Base-by-base conservation (phyloP, 53 echinoderm and acorn worm species). In the Apostichopus leukothele region DNA sequence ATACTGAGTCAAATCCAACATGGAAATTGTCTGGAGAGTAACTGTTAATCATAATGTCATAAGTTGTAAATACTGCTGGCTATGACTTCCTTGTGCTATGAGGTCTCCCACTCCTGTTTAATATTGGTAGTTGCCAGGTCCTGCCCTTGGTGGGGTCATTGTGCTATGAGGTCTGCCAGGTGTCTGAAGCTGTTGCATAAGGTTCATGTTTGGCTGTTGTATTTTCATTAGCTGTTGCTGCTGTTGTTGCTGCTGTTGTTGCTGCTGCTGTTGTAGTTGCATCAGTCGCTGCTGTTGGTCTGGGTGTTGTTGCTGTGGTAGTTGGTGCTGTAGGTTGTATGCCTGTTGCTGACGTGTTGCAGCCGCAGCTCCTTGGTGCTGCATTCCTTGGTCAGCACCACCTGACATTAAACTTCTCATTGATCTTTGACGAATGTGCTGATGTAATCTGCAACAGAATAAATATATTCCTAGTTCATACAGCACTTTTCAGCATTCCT, bases 181-280 rank as follows among this genome's bases (percentile, higher is more conserved):
- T 6, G 60, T 52, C 66, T 89, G 78, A 51, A 78, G 79, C n/a
- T 67, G 89, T 55, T 78, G 79, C 78, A 89, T 89, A 4, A 63
- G 27, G 68, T 89, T 79, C 7, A 67, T 50, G 89, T 79, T 89
- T 9, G 63, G 80, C 53, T 66, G 77, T 19, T 88, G 88, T 55
- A 39, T 39, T 39, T 22, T 61, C 9, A 57, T 77, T 57, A 60
- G 68, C 50, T 83, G 83, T 71, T 39, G 39, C 27, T 85, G 86
- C 13, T 86, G 90, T 18, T 90, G 90, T 85, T 84, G 90, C 25
- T 25, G 25, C 25, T 25, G 25, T 25, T 83, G 83, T 71, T 39
- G 39, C 39, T 86, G 86, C 13, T 86, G 90, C 52, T 90, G 90
- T 85, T 84, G 90, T 39, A 52, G 86, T 51, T 86, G 86, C 23